Base-by-base conservation (phyloP, 2,888 invertebrate genomes). In the Pachycephus smyrnensis region DNA sequence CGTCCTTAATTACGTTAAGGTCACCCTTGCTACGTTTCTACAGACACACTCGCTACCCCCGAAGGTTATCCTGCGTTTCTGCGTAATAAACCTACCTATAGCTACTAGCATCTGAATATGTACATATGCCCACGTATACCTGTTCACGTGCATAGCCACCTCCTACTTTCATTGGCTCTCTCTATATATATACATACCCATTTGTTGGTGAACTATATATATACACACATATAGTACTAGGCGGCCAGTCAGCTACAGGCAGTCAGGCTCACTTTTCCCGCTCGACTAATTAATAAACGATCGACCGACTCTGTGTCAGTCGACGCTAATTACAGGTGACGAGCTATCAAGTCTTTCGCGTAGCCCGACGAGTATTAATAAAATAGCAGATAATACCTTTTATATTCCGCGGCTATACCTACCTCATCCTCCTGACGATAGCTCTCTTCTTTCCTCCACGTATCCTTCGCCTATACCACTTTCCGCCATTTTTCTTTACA, bases 261-360 rank as follows among this genome's bases (percentile, higher is more conserved):
- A 55, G 23, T 55, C 55, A 6, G 55, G 2, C 23, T 55, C 55
- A 2, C 55, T 55, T 23, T 55, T 55, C 9, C 55, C 9, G 23
- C 55, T 55, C 75, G 77, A 81, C 79, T 82, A 82, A 84, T 81
- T 84, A 84, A 83, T 83, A 80, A 83, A 81, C 80, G 81, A 81
- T 80, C 75, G 77, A 33, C 55, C 55, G 69, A 37, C 77, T 73
- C 71, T 71, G 78, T 75, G 82, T 79, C 82, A 82, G 82, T 81
- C 75, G 75, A 23, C 55, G 55, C 55, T 55, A 55, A 55, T 55
- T 55, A 55, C 55, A 55, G 23, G 55, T 55, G 55, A 55, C 55
- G 55, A 55, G 55, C 55, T 55, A 55, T 55, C 55, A 55, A 55
- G 55, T 55, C 55, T 1, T 55, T 55, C 55, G 23, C 55, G 55